A percentile compares a stretch with the other conserved stretches of the same genome.
These are phyloP conservation scores for Sweltsa coloradensis DNA, from an alignment of 1,140 invertebrate genomes.

Conservation along the genomic window DNA sequence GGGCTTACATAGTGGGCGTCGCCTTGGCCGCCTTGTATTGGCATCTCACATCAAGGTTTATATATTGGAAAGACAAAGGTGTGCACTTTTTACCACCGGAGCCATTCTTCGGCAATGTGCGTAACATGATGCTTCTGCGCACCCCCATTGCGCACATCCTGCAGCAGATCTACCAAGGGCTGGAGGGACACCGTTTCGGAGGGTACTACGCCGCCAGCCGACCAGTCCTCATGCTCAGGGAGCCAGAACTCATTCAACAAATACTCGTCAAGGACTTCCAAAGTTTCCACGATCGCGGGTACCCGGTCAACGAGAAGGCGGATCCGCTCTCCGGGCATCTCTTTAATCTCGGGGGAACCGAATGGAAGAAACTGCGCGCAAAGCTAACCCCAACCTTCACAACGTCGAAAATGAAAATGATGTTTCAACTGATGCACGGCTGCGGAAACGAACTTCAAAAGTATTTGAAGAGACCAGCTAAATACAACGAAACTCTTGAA, in stretches of 20 bases:
- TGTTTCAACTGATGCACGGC: conserved; percentile 6
- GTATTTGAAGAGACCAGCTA: conserved; percentile 25
- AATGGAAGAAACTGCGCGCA: conserved; percentile 10
- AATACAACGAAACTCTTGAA: conserved; percentile 27
- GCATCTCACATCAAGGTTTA: too few species aligned
- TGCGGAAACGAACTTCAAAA: conserved; percentile 2
- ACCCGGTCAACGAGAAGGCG: background rate
- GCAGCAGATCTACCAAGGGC: background rate
- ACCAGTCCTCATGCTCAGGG: conserved; percentile 18
- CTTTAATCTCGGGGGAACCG: conserved; percentile 5
- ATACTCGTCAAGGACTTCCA: conserved; percentile 20
- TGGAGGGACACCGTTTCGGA: conserved; percentile 5
- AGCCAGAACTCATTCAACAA: conserved; percentile 20
- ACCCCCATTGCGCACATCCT: conserved; percentile 13
- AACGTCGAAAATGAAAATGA: conserved; percentile 11
- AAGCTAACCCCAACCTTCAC: conserved; percentile 13
- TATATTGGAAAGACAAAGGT: conserved; percentile 22
- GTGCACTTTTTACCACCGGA: conserved; percentile 18
- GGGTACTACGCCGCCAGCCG: conserved; percentile 18
- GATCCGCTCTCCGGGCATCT: conserved; percentile 1
- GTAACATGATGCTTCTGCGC: background rate
- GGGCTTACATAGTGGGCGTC: too few species aligned
- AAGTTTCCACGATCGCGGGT: conserved; percentile 10
- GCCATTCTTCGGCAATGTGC: conserved; percentile 16
- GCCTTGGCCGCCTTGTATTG: too few species aligned